Percentiles rank a stretch among this genome's conserved stretches.
Conservation (phyloP, 2,797 vertebrate genomes). For the Macropus fuliginosus region DNA sequence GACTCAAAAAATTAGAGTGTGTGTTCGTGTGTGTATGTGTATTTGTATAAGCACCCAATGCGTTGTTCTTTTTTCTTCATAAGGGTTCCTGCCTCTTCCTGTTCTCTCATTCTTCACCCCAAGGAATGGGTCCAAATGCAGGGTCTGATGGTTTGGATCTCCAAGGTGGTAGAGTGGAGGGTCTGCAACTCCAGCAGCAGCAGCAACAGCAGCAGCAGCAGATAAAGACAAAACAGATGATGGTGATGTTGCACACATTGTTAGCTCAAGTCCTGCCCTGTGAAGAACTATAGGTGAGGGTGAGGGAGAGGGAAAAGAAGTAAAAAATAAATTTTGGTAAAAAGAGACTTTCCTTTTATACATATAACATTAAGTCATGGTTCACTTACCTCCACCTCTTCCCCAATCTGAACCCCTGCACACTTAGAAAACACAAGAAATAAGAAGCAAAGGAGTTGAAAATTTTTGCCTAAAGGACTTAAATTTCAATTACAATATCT, state of each 20-base stretch:
- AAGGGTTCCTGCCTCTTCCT: conserved; percentile 7
- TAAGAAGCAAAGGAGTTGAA: not conserved
- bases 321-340: not conserved
- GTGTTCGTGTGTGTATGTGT: not conserved
- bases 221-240: conserved; percentile 65
- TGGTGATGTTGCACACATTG: conserved; percentile 73
- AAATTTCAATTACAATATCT: not conserved
- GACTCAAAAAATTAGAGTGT: not conserved
- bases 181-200: not conserved
- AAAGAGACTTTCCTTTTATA: not conserved
- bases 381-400: not conserved
- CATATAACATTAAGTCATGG: not conserved
- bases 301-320: not conserved
- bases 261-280: conserved; percentile 74
- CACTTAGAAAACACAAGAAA: not conserved
- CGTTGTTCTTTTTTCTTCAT: conserved; percentile 11
- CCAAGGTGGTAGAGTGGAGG: conserved; percentile 42
- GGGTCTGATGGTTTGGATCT: conserved; percentile 39
- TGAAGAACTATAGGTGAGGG: conserved; percentile 57
- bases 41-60: not conserved
- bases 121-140: not conserved
- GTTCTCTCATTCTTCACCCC: conserved; percentile 1
- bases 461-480: not conserved
- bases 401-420: not conserved
- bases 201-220: conserved; percentile 58